phyloP scores from a whole-genome alignment of 1,140 invertebrate species.

The Wiebesia pumilae region DNA sequence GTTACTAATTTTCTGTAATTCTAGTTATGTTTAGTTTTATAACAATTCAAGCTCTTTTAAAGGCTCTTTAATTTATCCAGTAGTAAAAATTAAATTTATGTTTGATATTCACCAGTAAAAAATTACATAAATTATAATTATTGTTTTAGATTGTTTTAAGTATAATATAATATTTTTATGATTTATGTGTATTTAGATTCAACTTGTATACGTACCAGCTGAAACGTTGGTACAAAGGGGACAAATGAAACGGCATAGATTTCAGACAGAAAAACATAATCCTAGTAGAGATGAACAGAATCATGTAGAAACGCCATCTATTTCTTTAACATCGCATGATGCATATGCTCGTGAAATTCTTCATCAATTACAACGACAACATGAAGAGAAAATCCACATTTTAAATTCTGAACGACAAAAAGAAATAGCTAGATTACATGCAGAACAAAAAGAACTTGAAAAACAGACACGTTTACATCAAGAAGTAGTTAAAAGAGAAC shows the following conservation, averaged over 20 bases:
- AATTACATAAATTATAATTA: no score
- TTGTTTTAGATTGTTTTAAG: no score
- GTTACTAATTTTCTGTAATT: no score
- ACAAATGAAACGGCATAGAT: constrained; percentile 64
- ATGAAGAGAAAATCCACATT: constrained; percentile 66
- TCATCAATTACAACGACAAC: constrained; percentile 71
- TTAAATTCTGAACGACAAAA: constrained; percentile 65
- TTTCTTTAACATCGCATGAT: constrained; percentile 59
- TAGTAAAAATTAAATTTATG: no score
- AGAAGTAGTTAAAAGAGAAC: constrained; percentile 62
- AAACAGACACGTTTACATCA: constrained; percentile 66
- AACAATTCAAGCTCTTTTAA: no score
- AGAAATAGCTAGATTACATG: constrained; percentile 64
- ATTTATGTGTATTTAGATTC: constrained; percentile 74
- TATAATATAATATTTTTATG: background rate
- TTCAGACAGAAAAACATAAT: constrained; percentile 59
- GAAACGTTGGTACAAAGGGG: constrained; percentile 81
- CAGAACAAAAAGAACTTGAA: constrained; percentile 67
- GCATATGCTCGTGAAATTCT: constrained; percentile 71
- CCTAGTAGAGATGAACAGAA: constrained; percentile 71
- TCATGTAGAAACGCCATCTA: constrained; percentile 63
- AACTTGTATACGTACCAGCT: constrained; percentile 86
- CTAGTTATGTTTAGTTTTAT: no score
- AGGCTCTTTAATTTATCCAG: no score
- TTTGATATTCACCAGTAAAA: no score